Evolutionary conservation across 2,888 invertebrate genomes (phyloP).

Genomic region (Ophion ventricosus): DNA sequence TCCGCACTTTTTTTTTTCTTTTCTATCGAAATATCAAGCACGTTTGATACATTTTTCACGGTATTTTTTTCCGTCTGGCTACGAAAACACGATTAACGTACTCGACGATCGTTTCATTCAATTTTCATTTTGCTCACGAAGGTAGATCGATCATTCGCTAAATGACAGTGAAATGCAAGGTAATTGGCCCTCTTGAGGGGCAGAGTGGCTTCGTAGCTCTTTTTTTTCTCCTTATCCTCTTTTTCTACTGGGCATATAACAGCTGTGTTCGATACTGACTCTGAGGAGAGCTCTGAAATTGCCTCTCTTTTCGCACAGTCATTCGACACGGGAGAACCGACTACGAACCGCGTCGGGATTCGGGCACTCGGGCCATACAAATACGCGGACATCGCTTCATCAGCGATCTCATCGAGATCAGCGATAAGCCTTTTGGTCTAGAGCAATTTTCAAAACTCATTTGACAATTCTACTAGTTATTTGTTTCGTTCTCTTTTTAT

Average conservation of each 20-base stretch:
- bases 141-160: conserved; percentile 59
- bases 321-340: conserved; percentile 69
- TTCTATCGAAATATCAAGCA: neutral
- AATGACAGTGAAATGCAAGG: conserved; percentile 62
- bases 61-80: neutral
- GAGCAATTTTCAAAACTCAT: neutral
- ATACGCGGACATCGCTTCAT: conserved; percentile 60
- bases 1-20: too few species aligned
- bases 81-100: conserved; percentile 20
- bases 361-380: conserved; percentile 44
- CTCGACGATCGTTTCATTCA: conserved; percentile 34
- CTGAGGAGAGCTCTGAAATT: conserved; percentile 71
- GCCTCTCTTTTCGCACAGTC: conserved; percentile 73
- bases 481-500: conserved; percentile 1
- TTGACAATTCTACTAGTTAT: neutral
- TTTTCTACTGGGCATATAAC: conserved; percentile 64
- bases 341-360: conserved; percentile 51
- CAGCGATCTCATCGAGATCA: conserved; percentile 49
- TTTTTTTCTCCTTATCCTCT: conserved; percentile 12
- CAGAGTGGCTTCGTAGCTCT: conserved; percentile 19
- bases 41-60: neutral
- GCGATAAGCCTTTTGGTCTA: conserved; percentile 1
- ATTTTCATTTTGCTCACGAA: conserved; percentile 21
- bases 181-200: conserved; percentile 64
- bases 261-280: conserved; percentile 43